Percentiles rank a stretch among this genome's conserved stretches.
Conservation (phyloP, 2,888 invertebrate species). For the Polydesmus complanatus region DNA sequence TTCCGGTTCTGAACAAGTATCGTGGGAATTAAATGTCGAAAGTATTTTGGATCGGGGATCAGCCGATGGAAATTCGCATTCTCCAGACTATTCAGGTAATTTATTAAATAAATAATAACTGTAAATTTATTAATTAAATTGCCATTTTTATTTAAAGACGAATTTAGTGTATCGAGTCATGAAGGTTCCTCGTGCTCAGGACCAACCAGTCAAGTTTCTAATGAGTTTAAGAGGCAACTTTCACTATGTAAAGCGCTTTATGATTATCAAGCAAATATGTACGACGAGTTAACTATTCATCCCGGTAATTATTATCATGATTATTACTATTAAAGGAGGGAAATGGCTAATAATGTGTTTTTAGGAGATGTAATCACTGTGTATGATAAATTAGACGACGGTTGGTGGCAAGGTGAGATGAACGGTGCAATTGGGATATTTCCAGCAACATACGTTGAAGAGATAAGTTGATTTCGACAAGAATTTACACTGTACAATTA, state of each 20-base stretch:
- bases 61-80: slow-evolving; percentile 49
- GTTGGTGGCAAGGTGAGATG: slow-evolving; percentile 88
- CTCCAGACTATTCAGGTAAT: slow-evolving; percentile 25
- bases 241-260: slow-evolving; percentile 61
- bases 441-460: slow-evolving; percentile 86
- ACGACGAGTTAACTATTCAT: slow-evolving; percentile 65
- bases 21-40: slow-evolving; percentile 31
- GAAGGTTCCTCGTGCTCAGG: slow-evolving; percentile 35
- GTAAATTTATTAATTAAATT: slow-evolving; percentile 2
- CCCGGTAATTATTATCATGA: slow-evolving; percentile 40
- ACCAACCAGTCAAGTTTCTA: slow-evolving; percentile 5
- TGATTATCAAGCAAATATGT: slow-evolving; percentile 69
- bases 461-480: slow-evolving; percentile 36
- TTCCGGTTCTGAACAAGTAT: slow-evolving; percentile 38
- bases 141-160: slow-evolving; percentile 41
- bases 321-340: not conserved
- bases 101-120: slow-evolving; percentile 1
- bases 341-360: slow-evolving; percentile 30
- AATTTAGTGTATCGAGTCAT: slow-evolving; percentile 54
- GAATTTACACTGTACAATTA: no score
- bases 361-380: slow-evolving; percentile 73
- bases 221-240: slow-evolving; percentile 7
- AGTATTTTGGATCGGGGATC: slow-evolving; percentile 62
- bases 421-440: slow-evolving; percentile 77
- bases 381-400: slow-evolving; percentile 78